Evolutionary conservation across 2,888 invertebrate genomes (phyloP), one percentile per base, ranked within the genome.

Genomic region (Meteorus cinctellus): DNA sequence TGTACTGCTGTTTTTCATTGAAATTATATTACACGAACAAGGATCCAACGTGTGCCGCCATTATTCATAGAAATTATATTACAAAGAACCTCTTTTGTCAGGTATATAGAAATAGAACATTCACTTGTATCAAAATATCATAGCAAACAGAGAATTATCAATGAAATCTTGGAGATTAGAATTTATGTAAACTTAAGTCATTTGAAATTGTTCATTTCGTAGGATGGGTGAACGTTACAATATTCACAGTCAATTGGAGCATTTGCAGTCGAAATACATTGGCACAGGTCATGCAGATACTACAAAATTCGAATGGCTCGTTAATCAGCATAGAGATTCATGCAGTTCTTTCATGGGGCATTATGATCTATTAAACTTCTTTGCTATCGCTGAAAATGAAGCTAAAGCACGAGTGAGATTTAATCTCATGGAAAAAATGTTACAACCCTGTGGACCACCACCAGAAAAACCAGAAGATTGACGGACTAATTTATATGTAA

Each of bases 241-340:
- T 86, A 99, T 99, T 81, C 98, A 99, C 92, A 98, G 98, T 89
- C 99, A 99, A 88, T 91, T 99, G 82, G 99, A 99, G 90, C 99
- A 99, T 94, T 92, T 99, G 62, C 99, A 99, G 90, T 98, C 98
- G 75, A 99, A 99, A 91, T 99, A 99, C 88, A 98, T 99, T 80
- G 98, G 99, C 36, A 99, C 99, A 0, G 99, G 99, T 1, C 99
- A 99, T 89, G 98, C 99, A 0, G 99, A 99, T 86, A 98, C 98
- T 0, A 97, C 96, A 0, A 98, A 98, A 89, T 97, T 24, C 24
- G 99, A 99, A 89, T 99, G 99, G 99, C 88, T 99, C 75, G 97
- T 98, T 0, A 99, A 99, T 89, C 98, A 99, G 88, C 99, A 99
- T 86, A 91, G 99, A 76, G 99, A 99, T 89, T 98, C 98, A 0